These are phyloP conservation scores for Ophion costatus DNA, from an alignment of 2,888 invertebrate species.

Conservation along the genomic window DNA sequence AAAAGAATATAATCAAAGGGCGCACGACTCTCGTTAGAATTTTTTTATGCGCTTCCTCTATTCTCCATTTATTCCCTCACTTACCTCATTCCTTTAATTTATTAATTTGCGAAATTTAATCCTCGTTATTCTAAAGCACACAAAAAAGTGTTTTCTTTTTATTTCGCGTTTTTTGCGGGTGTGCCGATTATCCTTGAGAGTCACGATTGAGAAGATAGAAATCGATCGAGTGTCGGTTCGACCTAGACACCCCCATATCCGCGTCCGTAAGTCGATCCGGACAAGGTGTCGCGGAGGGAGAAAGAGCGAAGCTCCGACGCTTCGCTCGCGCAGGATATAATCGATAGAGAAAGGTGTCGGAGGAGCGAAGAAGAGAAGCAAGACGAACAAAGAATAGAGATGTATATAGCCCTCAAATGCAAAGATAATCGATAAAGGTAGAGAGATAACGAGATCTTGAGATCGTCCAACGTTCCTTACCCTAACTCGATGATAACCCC, in stretches of 20 bases:
- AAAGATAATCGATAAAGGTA: constrained; percentile 51
- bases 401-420: constrained; percentile 26
- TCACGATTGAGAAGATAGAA: background rate
- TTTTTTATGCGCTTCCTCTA: background rate
- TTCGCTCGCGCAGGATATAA: constrained; percentile 30
- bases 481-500: constrained; percentile 56
- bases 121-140: background rate
- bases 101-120: background rate
- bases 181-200: background rate
- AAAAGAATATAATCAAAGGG: background rate
- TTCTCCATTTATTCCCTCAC: background rate
- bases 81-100: background rate
- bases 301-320: constrained; percentile 21
- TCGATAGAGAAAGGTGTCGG: constrained; percentile 59
- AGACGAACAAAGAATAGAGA: constrained; percentile 31
- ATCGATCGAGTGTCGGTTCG: background rate
- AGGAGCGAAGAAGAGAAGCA: constrained; percentile 18
- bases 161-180: background rate
- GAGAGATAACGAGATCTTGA: constrained; percentile 54
- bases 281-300: background rate
- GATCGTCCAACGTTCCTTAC: constrained; percentile 42
- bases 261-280: background rate
- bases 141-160: background rate
- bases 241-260: background rate
- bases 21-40: background rate